Conservation (phyloP, 2,888 invertebrate species). For the Disparrhopalites patrizii region DNA sequence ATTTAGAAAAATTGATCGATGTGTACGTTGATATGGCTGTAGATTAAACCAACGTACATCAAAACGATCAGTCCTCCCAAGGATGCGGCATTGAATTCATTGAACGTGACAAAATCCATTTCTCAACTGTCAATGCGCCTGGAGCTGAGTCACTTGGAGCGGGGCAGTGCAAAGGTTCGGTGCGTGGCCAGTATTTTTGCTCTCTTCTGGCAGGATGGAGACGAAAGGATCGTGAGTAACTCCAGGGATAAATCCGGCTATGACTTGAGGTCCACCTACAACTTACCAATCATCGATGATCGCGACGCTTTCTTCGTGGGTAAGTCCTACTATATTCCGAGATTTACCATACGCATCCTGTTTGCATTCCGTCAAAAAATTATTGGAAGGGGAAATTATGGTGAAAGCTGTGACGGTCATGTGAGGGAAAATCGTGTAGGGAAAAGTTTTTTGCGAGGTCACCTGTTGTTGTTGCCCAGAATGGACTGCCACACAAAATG, state of each 20-base stretch:
- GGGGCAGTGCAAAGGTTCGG: slow-evolving; percentile 23
- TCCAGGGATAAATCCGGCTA: slow-evolving; percentile 1
- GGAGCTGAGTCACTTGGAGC: slow-evolving; percentile 18
- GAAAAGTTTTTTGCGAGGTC: too few species aligned
- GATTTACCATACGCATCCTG: too few species aligned
- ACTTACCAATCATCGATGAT: slow-evolving; percentile 14
- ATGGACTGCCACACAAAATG: too few species aligned
- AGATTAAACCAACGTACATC: slow-evolving; percentile 3
- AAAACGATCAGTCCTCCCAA: background rate
- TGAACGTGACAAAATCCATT: slow-evolving; percentile 12
- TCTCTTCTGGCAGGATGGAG: slow-evolving; percentile 28
- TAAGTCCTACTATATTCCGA: slow-evolving; percentile 9
- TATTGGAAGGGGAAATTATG: too few species aligned
- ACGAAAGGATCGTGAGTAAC: slow-evolving; percentile 19
- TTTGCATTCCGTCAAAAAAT: too few species aligned
- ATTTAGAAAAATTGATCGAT: too few species aligned
- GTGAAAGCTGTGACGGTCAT: too few species aligned
- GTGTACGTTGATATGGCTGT: too few species aligned
- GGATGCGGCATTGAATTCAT: background rate
- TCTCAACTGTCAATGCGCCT: slow-evolving; percentile 17
- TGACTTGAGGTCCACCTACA: slow-evolving; percentile 12
- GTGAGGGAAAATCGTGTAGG: too few species aligned
- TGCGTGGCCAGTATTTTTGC: slow-evolving; percentile 18
- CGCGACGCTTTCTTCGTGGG: slow-evolving; percentile 20
- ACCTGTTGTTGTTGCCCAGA: too few species aligned